These are phyloP conservation scores for Todiramphus saurophagus DNA, from an alignment of 2,113 vertebrate species.

Conservation along the genomic window DNA sequence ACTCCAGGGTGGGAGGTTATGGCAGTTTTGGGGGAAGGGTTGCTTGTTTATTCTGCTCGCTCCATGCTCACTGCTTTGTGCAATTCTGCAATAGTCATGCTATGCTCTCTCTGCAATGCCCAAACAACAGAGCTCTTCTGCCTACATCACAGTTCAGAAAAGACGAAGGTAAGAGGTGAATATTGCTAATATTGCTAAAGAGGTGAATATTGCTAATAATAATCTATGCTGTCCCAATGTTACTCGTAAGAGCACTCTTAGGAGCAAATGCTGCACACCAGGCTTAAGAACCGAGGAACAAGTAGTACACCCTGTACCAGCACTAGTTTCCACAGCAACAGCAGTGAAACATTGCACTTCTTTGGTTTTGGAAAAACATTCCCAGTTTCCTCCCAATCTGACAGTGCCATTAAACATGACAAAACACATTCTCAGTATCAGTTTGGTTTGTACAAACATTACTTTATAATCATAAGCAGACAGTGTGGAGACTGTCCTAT, in stretches of 20 bases:
- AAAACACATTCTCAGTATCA: neutral
- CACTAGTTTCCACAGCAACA: conserved; percentile 2
- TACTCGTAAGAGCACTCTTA: neutral
- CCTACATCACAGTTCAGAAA: neutral
- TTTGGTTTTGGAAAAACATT: neutral
- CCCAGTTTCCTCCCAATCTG: neutral
- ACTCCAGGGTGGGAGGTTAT: neutral
- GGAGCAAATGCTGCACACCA: neutral
- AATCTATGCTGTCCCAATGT: neutral
- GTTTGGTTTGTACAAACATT: neutral
- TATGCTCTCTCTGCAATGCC: neutral
- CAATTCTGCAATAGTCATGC: neutral
- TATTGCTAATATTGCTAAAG: neutral
- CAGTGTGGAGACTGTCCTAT: neutral
- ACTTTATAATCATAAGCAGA: neutral
- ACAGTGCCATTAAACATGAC: neutral
- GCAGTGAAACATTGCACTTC: neutral
- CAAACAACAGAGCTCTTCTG: neutral
- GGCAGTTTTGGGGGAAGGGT: neutral
- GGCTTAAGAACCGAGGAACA: neutral
- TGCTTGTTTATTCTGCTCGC: neutral
- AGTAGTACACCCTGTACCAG: neutral
- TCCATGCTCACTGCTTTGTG: neutral
- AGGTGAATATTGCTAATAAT: neutral
- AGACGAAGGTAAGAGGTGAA: neutral